phyloP scores from a whole-genome alignment of 2,797 vertebrate species.

The Semaprochilodus insignis region DNA sequence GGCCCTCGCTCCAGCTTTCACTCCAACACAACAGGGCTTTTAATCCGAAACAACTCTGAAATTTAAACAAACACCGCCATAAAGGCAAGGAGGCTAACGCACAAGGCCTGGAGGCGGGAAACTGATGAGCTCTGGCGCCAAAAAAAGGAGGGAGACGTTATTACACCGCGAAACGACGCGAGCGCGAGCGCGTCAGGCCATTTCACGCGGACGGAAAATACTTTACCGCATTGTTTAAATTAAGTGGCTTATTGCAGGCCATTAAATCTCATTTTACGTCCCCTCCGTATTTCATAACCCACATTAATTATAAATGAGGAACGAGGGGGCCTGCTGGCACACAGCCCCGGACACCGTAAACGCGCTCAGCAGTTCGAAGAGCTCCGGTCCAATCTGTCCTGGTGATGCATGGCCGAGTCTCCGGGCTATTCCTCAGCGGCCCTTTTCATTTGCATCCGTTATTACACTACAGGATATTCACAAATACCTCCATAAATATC shows the following conservation, averaged over 20 bases:
- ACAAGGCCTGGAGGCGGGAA: neutral
- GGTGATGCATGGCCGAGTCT: slow-evolving; percentile 1
- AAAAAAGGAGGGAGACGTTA: slow-evolving; percentile 5
- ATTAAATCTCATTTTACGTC: slow-evolving; percentile 49
- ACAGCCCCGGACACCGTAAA: slow-evolving; percentile 10
- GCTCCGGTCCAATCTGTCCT: neutral
- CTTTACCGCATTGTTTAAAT: slow-evolving; percentile 48
- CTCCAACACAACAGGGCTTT: neutral
- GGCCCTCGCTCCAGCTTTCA: neutral
- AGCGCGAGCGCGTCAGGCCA: neutral
- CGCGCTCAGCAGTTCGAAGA: neutral
- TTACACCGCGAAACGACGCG: slow-evolving; percentile 24
- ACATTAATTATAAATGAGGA: slow-evolving; percentile 38
- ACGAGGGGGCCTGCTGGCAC: neutral
- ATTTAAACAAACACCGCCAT: neutral
- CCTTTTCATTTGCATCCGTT: slow-evolving; percentile 14
- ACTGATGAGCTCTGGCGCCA: neutral
- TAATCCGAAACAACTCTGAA: neutral
- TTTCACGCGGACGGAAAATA: slow-evolving; percentile 35
- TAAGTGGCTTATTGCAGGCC: slow-evolving; percentile 44
- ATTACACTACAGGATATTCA: slow-evolving; percentile 21
- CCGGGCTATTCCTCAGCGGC: slow-evolving; percentile 8
- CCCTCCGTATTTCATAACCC: slow-evolving; percentile 32
- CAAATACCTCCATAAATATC: neutral
- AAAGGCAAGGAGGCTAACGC: slow-evolving; percentile 8